Percentiles rank a stretch among this genome's conserved stretches.
These are phyloP conservation scores for Bucorvus abyssinicus DNA, from an alignment of 2,797 vertebrate genomes.

Conservation along the genomic window DNA sequence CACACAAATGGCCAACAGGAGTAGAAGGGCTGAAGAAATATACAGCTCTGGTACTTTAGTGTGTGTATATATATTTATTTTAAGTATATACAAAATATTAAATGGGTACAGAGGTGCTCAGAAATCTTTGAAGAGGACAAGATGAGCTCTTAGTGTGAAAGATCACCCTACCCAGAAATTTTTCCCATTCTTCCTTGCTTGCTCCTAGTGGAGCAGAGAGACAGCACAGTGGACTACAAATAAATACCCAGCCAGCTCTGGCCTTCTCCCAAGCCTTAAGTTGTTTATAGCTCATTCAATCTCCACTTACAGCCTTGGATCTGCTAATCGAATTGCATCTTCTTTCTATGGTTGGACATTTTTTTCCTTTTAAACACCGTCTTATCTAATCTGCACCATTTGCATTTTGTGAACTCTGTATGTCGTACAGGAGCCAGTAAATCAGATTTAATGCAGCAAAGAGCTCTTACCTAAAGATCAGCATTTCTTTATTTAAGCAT, in stretches of 20 bases:
- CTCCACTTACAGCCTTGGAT: conserved; percentile 12
- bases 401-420: not conserved
- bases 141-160: not conserved
- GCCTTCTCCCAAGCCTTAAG: conserved; percentile 50
- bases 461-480: not conserved
- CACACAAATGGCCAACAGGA: not conserved
- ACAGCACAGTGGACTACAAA: not conserved
- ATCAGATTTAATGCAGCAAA: not conserved
- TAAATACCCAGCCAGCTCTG: not conserved
- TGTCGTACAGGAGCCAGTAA: not conserved
- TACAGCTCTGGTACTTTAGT: not conserved
- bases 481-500: not conserved
- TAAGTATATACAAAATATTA: not conserved
- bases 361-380: not conserved
- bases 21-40: not conserved
- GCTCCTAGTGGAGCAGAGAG: not conserved
- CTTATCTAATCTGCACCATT: conserved; percentile 47
- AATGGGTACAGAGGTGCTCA: not conserved
- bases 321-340: conserved; percentile 35
- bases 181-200: not conserved
- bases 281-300: conserved; percentile 33
- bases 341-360: not conserved
- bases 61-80: not conserved
- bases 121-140: not conserved
- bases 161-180: not conserved